phyloP scores from a whole-genome alignment of 2,797 vertebrate species.

The Acipenser oxyrinchus region DNA sequence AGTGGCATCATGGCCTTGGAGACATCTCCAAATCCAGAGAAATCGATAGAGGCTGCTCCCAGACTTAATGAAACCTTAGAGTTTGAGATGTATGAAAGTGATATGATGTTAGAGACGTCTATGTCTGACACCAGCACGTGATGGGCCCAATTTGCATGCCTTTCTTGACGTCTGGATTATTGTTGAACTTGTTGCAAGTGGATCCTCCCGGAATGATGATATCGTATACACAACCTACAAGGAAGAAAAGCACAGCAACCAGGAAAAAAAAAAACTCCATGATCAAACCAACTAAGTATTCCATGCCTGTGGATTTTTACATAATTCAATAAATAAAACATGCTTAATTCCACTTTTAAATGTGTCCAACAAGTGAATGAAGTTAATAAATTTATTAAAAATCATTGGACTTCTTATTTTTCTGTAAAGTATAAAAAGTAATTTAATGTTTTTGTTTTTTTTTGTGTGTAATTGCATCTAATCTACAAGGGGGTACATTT shows the following conservation, averaged over 20 bases:
- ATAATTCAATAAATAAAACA: conserved; percentile 43
- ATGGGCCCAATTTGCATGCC: conserved; percentile 29
- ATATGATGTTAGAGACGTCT: conserved; percentile 93
- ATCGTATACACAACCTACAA: background rate
- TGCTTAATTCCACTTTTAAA: no score
- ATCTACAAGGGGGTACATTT: no score
- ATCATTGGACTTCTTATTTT: no score
- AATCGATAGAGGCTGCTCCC: conserved; percentile 68
- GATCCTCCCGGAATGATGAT: conserved; percentile 3
- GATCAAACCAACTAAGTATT: conserved; percentile 27
- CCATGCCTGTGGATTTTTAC: conserved; percentile 60
- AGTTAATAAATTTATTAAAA: no score
- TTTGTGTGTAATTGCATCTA: no score
- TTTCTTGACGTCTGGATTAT: conserved; percentile 8
- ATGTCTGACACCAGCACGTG: conserved; percentile 95
- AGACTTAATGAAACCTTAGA: conserved; percentile 81
- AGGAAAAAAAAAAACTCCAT: background rate
- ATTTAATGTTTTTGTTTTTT: no score
- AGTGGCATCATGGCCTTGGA: conserved; percentile 70
- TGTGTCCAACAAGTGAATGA: no score
- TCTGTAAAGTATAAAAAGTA: no score
- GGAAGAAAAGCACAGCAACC: background rate
- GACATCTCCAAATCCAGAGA: conserved; percentile 65
- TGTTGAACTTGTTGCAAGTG: conserved; percentile 18
- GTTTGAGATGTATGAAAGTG: conserved; percentile 96